A percentile compares a stretch with the other conserved stretches of the same genome.
Conservation (phyloP, 2,888 invertebrate species). For the Arge pagana region DNA sequence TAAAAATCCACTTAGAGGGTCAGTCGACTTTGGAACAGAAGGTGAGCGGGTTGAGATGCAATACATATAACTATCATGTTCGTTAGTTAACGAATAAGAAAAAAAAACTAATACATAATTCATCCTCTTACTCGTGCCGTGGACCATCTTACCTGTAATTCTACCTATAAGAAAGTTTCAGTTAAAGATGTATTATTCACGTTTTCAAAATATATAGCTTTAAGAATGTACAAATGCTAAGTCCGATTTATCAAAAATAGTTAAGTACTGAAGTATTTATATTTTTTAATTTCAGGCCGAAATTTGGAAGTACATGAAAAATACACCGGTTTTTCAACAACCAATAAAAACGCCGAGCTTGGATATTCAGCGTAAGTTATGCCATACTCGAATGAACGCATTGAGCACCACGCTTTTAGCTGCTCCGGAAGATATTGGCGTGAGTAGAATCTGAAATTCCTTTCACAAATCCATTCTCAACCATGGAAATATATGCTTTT, state of each 20-base stretch:
- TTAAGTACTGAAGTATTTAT: constrained; percentile 26
- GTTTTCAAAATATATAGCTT: constrained; percentile 12
- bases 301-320: constrained; percentile 77
- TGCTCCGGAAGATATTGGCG: constrained; percentile 28
- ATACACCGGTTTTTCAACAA: constrained; percentile 76
- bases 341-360: constrained; percentile 64
- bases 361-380: constrained; percentile 72
- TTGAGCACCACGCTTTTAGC: constrained; percentile 24
- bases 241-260: constrained; percentile 27
- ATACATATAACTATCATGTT: too few relatives aligned
- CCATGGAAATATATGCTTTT: constrained; percentile 75
- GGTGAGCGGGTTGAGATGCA: constrained; percentile 61
- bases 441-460: constrained; percentile 24
- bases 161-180: not conserved
- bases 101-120: constrained; percentile 46
- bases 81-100: not conserved
- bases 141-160: too few relatives aligned
- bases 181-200: too few relatives aligned
- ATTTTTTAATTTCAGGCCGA: constrained; percentile 65
- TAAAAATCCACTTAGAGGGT: constrained; percentile 80
- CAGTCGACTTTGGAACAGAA: constrained; percentile 76
- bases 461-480: not conserved
- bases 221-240: constrained; percentile 26
- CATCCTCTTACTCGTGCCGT: constrained; percentile 19
- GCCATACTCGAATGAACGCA: constrained; percentile 35